A percentile compares a stretch with the other conserved stretches of the same genome.
Conservation (phyloP, 2,888 invertebrate species). For the Crioceris asparagi region DNA sequence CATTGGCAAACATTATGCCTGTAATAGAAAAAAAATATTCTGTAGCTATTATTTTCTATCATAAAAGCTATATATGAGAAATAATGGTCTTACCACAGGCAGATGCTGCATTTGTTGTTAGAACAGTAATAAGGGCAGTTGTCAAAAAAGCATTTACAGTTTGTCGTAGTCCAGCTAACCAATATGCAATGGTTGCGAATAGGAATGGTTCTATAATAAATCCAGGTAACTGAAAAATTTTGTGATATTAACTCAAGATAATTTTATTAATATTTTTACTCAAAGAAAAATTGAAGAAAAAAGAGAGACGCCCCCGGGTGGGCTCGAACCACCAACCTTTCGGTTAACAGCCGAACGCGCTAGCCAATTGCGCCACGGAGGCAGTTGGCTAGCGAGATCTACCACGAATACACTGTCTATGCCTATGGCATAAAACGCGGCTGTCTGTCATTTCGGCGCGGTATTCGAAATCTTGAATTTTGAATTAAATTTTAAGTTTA, state of each 20-base stretch:
- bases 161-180: conserved; percentile 68
- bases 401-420: no score
- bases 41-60: conserved; percentile 1
- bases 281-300: no score
- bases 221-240: conserved; percentile 62
- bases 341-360: conserved; percentile 99
- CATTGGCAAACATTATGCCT: conserved; percentile 78
- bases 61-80: background rate
- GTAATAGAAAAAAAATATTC: conserved; percentile 14
- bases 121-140: conserved; percentile 56
- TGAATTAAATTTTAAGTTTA: background rate
- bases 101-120: conserved; percentile 79
- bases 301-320: conserved; percentile 75
- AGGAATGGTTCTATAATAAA: conserved; percentile 72
- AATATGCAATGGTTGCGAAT: conserved; percentile 75
- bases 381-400: no score
- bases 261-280: no score
- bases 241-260: conserved; percentile 3
- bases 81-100: conserved; percentile 56
- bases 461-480: background rate
- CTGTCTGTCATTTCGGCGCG: no score
- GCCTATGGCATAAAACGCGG: no score
- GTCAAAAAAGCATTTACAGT: conserved; percentile 58
- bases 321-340: conserved; percentile 98
- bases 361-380: conserved; percentile 94